Percentiles rank a stretch among this genome's conserved stretches.
Evolutionary conservation across 2,797 vertebrate genomes (phyloP).

Genomic region (Eulemur coronatus): DNA sequence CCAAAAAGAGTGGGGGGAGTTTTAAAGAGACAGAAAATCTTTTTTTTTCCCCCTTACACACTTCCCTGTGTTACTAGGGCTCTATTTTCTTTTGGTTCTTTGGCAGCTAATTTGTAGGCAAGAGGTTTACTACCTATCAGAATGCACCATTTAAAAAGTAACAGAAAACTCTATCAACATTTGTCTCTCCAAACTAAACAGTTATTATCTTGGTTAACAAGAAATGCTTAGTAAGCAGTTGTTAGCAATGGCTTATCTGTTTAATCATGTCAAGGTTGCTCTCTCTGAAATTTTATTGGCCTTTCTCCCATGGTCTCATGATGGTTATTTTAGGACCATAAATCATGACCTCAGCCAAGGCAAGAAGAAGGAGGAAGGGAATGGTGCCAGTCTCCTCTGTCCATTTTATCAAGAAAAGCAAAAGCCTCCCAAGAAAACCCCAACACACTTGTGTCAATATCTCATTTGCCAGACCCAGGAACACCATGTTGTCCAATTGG

Average conservation of each 20-base stretch:
- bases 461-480: neutral
- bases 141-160: neutral
- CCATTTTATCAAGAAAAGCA: neutral
- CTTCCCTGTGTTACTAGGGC: too few relatives aligned
- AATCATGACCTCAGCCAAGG: neutral
- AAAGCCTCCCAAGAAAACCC: neutral
- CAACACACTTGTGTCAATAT: neutral
- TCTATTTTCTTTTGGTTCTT: conserved; percentile 2
- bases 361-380: neutral
- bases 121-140: neutral
- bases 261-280: neutral
- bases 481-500: neutral
- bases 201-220: neutral
- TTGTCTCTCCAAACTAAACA: neutral
- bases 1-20: too few relatives aligned
- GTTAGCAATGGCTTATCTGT: neutral
- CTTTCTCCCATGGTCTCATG: neutral
- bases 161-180: neutral
- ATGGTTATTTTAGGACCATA: neutral
- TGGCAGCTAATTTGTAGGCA: neutral
- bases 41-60: too few relatives aligned
- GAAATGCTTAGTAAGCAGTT: neutral
- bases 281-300: neutral
- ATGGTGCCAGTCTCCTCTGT: neutral
- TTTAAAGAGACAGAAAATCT: too few relatives aligned